Percentiles rank a stretch among this genome's conserved stretches.
These are phyloP conservation scores for Karalla daura DNA, from an alignment of 2,797 vertebrate species.

Conservation along the genomic window DNA sequence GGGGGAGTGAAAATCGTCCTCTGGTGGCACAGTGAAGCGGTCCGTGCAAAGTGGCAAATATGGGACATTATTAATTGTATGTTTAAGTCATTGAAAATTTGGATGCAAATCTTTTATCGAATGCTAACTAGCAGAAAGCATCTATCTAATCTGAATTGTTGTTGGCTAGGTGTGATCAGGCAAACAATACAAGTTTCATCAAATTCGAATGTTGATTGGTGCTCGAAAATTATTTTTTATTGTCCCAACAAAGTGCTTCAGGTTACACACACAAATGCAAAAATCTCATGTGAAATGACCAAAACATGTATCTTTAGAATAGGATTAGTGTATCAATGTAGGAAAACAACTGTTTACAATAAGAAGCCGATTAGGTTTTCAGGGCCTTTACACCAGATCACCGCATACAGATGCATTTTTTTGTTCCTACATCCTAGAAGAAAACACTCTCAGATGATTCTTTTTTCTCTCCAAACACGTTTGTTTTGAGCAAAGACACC, in stretches of 20 bases:
- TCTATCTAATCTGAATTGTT: neutral
- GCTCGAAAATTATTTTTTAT: neutral
- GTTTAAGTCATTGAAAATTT: neutral
- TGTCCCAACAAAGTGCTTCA: neutral
- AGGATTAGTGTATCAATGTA: neutral
- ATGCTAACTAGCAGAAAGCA: neutral
- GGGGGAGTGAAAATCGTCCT: conserved; percentile 27
- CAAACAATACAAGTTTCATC: neutral
- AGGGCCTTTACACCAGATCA: neutral
- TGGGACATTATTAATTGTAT: neutral
- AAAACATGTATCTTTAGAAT: neutral
- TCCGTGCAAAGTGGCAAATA: neutral
- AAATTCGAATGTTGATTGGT: neutral
- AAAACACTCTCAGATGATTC: too few species aligned
- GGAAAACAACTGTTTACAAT: neutral
- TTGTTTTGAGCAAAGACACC: conserved; percentile 4
- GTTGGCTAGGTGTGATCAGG: neutral
- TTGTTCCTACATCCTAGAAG: too few species aligned
- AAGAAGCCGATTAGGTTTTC: neutral
- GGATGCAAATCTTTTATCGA: neutral
- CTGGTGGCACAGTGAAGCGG: conserved; percentile 28
- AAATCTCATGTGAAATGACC: neutral
- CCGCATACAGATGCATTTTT: too few species aligned
- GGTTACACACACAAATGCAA: too few species aligned
- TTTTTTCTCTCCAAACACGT: neutral